Evolutionary conservation across 2,888 invertebrate genomes (phyloP), one percentile per base, ranked within the genome.

Genomic region (Patella caerulea): DNA sequence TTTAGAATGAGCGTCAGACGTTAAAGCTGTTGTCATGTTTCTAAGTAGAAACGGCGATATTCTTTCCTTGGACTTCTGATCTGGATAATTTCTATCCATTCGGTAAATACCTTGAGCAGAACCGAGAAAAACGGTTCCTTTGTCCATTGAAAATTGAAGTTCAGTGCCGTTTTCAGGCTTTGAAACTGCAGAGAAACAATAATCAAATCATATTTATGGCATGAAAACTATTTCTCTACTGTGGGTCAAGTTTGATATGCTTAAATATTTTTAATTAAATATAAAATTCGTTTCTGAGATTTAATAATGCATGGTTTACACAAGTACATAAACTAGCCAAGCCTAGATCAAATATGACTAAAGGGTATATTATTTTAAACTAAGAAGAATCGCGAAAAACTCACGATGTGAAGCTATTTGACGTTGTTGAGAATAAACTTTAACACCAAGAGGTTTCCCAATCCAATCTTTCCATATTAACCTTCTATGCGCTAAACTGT

Each of bases 71-170:
- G 45, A 45, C 11, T 75, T 54, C 24, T 53, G 54, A 11, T 75
- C 75, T 15, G 70, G 55, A 45, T 71, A 75, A 71, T 75, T 70
- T 56, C 75, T 11, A 11, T 75, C 71, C 71, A 75, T 71, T 29
- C 75, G 34, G 65, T 70, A 75, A 17, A 75, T 75, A 19, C 45
- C 71, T 24, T 65, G 65, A 15, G 65, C 24, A 3, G 65, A 65
- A 19, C 65, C 65, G 2, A 65, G 24, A 65, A 65, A 65, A 9
- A 65, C 65, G 0, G 65, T 24, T 24, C 65, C 65, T 24, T 24
- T n/a, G 3, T 65, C 65, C 65, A 65, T 65, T 19, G 65, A 65
- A 65, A 65, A 65, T 24, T 65, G 19, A 14, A 65, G 19, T 17
- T 56, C n/a, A 24, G 65, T 24, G 19, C 3, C 24, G 19, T 19